These are phyloP conservation scores for Toxostoma redivivum DNA, from an alignment of 2,113 vertebrate species.

Conservation along the genomic window DNA sequence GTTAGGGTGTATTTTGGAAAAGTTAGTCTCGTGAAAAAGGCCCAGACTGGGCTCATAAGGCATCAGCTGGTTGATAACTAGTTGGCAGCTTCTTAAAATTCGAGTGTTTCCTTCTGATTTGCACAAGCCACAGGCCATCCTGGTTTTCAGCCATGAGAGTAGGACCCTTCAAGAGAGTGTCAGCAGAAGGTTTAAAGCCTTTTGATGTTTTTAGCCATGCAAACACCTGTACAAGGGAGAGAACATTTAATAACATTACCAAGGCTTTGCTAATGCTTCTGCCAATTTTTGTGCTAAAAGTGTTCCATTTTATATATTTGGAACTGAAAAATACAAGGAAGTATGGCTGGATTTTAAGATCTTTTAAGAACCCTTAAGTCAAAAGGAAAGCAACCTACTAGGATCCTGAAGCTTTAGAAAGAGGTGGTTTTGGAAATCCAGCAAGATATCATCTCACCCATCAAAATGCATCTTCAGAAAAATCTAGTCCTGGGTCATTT, in stretches of 20 bases:
- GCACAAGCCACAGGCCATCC: background rate
- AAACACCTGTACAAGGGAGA: background rate
- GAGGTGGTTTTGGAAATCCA: background rate
- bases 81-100: background rate
- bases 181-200: background rate
- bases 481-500: background rate
- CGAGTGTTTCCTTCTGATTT: background rate
- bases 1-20: background rate
- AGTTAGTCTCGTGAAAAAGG: background rate
- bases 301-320: background rate
- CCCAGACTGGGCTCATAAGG: background rate
- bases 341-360: background rate
- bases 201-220: background rate
- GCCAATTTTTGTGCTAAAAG: background rate
- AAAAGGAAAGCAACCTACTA: background rate
- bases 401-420: background rate
- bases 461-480: background rate
- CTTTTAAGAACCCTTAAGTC: background rate
- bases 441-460: background rate
- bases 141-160: background rate
- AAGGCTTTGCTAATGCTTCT: background rate
- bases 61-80: background rate
- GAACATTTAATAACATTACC: background rate
- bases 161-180: background rate
- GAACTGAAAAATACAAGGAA: background rate